Base-by-base conservation (phyloP, 2,797 vertebrate genomes). In the Danio jaintianensis region DNA sequence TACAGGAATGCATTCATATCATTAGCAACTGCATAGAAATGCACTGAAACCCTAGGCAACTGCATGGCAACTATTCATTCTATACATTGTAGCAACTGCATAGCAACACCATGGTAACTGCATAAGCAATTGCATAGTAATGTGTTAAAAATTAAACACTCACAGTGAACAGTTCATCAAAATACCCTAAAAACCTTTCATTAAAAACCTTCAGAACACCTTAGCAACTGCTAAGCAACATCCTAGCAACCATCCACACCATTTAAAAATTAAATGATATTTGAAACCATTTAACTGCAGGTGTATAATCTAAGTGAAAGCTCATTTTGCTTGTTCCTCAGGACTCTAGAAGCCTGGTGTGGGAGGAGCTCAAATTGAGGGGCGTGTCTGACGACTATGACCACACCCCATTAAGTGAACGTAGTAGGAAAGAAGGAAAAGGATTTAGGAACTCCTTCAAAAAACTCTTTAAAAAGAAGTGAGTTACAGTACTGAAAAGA, bases 401-500 rank as follows among this genome's bases (percentile, higher is more conserved):
- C 62, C 92, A 97, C 91, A 94, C 94, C 56, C 93, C 95, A 85
- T 95, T 98, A 91, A 96, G 96, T 77, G 96, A 97, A 87, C 94
- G 95, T 86, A 96, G 95, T 88, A 93, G 96, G 7, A 97, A 97
- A 89, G 98, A 98, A 90, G 97, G 96, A 92, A 97, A 97, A 91
- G 96, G 97, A 76, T 98, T 99, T 89, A 95, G 97, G 81, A 99
- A 94, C 92, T 99, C 97, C 48, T 99, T 99, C 91, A 97, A 96
- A 92, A 99, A 97, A 87, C 96, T 99, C 88, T 99, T 99, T 94
- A 99, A 97, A 93, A 99, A 99, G 92, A 99, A 97, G 97, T 99
- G 91, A 96, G 93, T 80, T 53, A n/a, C n/a, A n/a, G n/a, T n/a
- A 15, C 42, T 16, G 16, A 22, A 71, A 53, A 13, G 13, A 53